A percentile compares a stretch with the other conserved stretches of the same genome.
Conservation (phyloP, 2,797 vertebrate genomes). For the Rhynchonycteris naso region DNA sequence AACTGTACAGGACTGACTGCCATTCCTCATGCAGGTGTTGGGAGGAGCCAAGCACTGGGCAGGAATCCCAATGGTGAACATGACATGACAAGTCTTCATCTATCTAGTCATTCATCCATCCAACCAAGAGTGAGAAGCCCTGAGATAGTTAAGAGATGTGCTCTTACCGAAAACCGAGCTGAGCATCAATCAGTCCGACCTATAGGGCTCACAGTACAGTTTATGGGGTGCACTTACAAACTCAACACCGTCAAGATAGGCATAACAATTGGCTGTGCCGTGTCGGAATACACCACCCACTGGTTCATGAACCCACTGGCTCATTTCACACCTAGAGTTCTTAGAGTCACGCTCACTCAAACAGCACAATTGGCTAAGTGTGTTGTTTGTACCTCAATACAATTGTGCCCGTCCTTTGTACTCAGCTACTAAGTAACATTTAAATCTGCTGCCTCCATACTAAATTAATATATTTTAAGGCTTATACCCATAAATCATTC, state of each 20-base stretch:
- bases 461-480: constrained; percentile 66
- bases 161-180: neutral
- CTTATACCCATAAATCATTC: constrained; percentile 58
- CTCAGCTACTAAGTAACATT: neutral
- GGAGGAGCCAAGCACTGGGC: neutral
- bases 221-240: neutral
- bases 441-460: neutral
- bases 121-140: neutral
- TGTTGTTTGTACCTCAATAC: too few species aligned
- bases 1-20: neutral
- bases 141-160: neutral
- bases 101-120: too few species aligned
- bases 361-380: rapidly evolving
- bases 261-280: rapidly evolving
- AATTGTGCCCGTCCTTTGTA: rapidly evolving
- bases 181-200: rapidly evolving
- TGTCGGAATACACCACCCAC: rapidly evolving
- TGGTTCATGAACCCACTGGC: too few species aligned
- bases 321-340: neutral
- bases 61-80: neutral
- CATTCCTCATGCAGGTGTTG: neutral
- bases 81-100: neutral
- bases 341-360: rapidly evolving
- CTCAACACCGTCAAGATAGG: neutral
- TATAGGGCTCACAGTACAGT: rapidly evolving